Evolutionary conservation across 2,113 vertebrate genomes (phyloP).

Genomic region (Murina feae): DNA sequence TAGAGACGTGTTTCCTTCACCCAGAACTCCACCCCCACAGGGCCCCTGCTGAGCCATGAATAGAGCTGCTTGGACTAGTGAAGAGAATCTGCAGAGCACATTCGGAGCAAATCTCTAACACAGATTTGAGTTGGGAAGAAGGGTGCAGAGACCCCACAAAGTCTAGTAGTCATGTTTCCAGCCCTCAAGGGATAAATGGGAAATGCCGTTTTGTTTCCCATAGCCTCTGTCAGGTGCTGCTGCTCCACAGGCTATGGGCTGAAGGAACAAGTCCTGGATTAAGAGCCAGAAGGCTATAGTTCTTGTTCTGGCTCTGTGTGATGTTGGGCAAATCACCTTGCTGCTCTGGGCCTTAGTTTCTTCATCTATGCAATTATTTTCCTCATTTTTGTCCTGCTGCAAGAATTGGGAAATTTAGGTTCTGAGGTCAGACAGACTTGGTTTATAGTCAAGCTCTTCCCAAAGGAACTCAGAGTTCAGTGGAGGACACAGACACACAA

Average conservation of each 20-base stretch:
- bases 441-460: constrained; percentile 45
- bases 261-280: background rate
- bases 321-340: background rate
- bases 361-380: constrained; percentile 25
- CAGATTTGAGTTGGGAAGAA: background rate
- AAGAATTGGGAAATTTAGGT: constrained; percentile 61
- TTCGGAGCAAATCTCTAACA: background rate
- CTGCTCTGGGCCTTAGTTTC: constrained; percentile 28
- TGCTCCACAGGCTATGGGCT: background rate
- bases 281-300: background rate
- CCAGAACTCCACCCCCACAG: background rate
- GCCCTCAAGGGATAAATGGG: background rate
- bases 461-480: constrained; percentile 46
- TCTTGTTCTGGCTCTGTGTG: background rate
- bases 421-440: constrained; percentile 50
- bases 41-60: background rate
- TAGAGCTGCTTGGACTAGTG: background rate
- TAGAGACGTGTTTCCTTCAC: background rate
- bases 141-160: background rate
- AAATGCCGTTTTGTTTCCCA: background rate
- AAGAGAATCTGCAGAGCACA: background rate
- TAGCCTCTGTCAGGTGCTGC: background rate
- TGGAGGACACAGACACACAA: background rate
- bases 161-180: background rate
- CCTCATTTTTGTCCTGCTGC: constrained; percentile 33